Evolutionary conservation across 2,888 invertebrate species (phyloP).

Genomic region (Thysanoteuthis rhombus): DNA sequence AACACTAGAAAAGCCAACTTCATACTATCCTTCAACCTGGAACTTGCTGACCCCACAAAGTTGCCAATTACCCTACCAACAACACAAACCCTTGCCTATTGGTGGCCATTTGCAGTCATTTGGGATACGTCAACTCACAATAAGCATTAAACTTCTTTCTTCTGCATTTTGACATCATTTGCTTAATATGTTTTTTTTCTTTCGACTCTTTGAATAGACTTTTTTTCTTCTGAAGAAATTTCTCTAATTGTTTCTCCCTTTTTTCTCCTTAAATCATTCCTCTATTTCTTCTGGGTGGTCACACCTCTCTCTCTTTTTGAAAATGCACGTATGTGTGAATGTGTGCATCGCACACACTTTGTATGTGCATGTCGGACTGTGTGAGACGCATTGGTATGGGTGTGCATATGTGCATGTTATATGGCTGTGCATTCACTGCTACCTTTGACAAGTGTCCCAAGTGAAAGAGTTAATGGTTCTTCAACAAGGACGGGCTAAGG

Average conservation of each 20-base stretch:
- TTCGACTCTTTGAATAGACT: background rate
- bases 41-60: slow-evolving; percentile 12
- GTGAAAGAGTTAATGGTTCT: background rate
- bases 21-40: background rate
- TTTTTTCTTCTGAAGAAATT: background rate
- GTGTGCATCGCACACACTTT: background rate
- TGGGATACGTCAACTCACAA: background rate
- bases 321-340: slow-evolving; percentile 12
- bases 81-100: background rate
- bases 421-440: slow-evolving; percentile 12
- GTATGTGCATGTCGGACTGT: background rate
- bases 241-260: background rate
- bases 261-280: background rate
- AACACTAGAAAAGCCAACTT: background rate
- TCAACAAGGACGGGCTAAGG: background rate
- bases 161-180: background rate
- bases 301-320: background rate
- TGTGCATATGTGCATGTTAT: background rate
- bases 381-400: background rate
- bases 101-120: slow-evolving; percentile 1
- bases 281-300: background rate
- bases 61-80: background rate
- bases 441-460: slow-evolving; percentile 12
- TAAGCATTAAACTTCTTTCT: background rate
- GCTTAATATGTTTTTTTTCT: background rate